Percentiles rank a stretch among this genome's conserved stretches.
phyloP scores from a whole-genome alignment of 2,797 vertebrate species.

The Serranus cabrilla region DNA sequence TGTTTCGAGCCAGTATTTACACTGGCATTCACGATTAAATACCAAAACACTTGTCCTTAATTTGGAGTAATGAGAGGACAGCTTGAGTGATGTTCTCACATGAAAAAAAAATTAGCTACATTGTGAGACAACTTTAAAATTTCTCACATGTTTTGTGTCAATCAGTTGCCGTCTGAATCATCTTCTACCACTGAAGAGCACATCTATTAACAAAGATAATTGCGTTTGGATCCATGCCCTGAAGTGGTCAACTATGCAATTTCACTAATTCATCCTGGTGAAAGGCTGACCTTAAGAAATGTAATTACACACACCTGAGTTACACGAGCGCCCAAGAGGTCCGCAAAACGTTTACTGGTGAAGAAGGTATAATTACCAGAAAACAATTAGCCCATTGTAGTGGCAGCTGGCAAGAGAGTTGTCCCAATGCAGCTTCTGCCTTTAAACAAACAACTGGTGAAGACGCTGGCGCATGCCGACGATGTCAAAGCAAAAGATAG shows the following conservation, averaged over 20 bases:
- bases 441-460: slow-evolving; percentile 76
- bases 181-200: slow-evolving; percentile 74
- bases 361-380: slow-evolving; percentile 87
- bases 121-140: slow-evolving; percentile 34
- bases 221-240: slow-evolving; percentile 86
- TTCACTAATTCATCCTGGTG: slow-evolving; percentile 90
- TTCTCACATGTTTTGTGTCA: slow-evolving; percentile 52
- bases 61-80: slow-evolving; percentile 50
- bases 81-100: slow-evolving; percentile 13
- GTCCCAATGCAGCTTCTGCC: slow-evolving; percentile 64
- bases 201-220: slow-evolving; percentile 89
- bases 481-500: slow-evolving; percentile 24
- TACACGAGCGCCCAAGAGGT: slow-evolving; percentile 85
- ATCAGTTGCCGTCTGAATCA: slow-evolving; percentile 70
- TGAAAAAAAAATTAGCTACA: slow-evolving; percentile 9
- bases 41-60: slow-evolving; percentile 51
- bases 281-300: slow-evolving; percentile 91
- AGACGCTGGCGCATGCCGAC: slow-evolving; percentile 26
- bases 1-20: slow-evolving; percentile 66
- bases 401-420: slow-evolving; percentile 64
- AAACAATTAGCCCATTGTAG: slow-evolving; percentile 85
- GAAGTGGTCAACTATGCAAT: slow-evolving; percentile 90
- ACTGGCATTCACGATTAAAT: slow-evolving; percentile 56
- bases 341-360: slow-evolving; percentile 83
- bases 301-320: slow-evolving; percentile 91